Evolutionary conservation across 1,140 invertebrate species (phyloP).

Genomic region (Wasmannia auropunctata): DNA sequence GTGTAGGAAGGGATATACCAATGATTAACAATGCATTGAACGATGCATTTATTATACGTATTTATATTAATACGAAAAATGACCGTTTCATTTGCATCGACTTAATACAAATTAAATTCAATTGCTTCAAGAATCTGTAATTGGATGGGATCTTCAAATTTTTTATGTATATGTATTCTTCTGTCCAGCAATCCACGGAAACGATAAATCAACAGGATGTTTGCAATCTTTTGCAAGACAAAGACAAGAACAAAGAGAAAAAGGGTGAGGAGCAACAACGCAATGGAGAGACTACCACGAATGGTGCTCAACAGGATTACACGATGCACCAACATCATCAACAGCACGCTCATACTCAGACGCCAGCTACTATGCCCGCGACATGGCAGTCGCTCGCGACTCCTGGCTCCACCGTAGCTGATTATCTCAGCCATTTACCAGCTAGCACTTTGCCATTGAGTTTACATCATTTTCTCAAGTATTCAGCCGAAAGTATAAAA

Average conservation of each 20-base stretch:
- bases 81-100: no score
- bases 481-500: constrained; percentile 92
- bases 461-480: constrained; percentile 93
- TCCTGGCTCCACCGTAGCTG: constrained; percentile 91
- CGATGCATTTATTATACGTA: no score
- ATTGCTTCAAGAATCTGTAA: neutral
- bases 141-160: neutral
- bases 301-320: constrained; percentile 82
- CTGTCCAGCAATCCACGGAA: constrained; percentile 76
- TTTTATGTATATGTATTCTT: neutral
- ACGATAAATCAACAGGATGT: constrained; percentile 84
- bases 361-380: constrained; percentile 85
- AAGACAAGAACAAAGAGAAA: constrained; percentile 83
- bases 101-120: no score
- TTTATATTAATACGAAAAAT: no score
- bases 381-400: constrained; percentile 91
- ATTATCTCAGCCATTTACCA: constrained; percentile 91
- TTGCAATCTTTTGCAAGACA: constrained; percentile 83
- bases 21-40: neutral
- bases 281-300: constrained; percentile 77
- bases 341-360: constrained; percentile 84
- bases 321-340: constrained; percentile 84
- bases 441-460: constrained; percentile 91
- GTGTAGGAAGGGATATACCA: neutral
- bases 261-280: constrained; percentile 80